These are phyloP conservation scores for Diabrotica virgifera DNA, from an alignment of 1,140 invertebrate genomes.

Conservation along the genomic window DNA sequence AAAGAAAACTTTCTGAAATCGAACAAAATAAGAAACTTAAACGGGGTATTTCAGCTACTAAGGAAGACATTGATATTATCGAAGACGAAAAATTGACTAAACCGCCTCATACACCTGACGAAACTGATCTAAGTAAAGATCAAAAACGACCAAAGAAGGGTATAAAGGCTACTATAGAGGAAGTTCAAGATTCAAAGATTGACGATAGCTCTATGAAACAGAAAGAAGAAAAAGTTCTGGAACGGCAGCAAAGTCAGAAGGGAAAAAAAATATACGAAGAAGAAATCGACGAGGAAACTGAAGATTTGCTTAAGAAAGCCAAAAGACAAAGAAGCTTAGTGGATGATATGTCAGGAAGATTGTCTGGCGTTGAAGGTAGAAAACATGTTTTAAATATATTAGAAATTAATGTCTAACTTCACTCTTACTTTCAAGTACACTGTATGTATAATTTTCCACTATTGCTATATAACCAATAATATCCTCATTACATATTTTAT, in stretches of 20 bases:
- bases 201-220: constrained; percentile 50
- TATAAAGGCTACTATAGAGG: constrained; percentile 23
- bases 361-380: constrained; percentile 49
- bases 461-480: too few relatives aligned
- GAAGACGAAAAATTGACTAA: constrained; percentile 20
- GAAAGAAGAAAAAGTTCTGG: constrained; percentile 49
- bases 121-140: constrained; percentile 18
- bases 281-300: constrained; percentile 54
- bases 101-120: constrained; percentile 41
- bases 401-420: too few relatives aligned
- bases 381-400: too few relatives aligned
- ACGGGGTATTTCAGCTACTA: constrained; percentile 20
- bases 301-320: constrained; percentile 61
- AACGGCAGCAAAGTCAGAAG: constrained; percentile 40
- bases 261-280: constrained; percentile 46
- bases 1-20: constrained; percentile 19
- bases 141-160: constrained; percentile 24
- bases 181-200: constrained; percentile 16
- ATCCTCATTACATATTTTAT: too few relatives aligned
- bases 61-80: constrained; percentile 22
- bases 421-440: too few relatives aligned
- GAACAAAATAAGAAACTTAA: constrained; percentile 25
- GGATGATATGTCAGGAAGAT: constrained; percentile 65
- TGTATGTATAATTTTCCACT: too few relatives aligned
- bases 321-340: constrained; percentile 66